Evolutionary conservation across 2,797 vertebrate genomes (phyloP).

Genomic region (Saxicola maurus): DNA sequence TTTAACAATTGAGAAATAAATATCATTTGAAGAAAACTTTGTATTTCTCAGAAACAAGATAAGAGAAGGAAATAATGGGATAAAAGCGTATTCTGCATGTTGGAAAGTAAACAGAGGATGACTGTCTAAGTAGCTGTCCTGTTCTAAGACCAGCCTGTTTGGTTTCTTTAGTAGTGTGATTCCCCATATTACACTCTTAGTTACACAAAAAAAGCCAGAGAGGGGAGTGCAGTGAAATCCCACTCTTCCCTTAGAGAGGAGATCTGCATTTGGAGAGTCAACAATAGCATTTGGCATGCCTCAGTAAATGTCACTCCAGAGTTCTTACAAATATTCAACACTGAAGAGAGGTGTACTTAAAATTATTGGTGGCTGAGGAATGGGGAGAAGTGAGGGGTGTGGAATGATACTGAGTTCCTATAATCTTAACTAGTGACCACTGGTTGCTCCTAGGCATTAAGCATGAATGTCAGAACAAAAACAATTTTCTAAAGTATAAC

Average conservation of each 20-base stretch:
- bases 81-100: background rate
- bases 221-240: background rate
- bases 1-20: background rate
- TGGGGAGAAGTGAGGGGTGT: rapidly evolving
- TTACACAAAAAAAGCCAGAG: background rate
- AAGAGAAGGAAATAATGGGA: background rate
- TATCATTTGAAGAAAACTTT: background rate
- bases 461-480: background rate
- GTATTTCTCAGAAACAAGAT: background rate
- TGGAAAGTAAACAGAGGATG: background rate
- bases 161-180: background rate
- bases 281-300: background rate
- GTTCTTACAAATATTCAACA: background rate
- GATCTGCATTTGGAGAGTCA: rapidly evolving
- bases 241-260: background rate
- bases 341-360: background rate
- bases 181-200: background rate
- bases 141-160: background rate
- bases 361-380: rapidly evolving
- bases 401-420: background rate
- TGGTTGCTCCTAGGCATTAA: background rate
- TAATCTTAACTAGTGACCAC: background rate
- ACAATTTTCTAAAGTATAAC: background rate
- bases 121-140: background rate
- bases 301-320: background rate